Conservation (phyloP, 92 coral and sea anemone species). For the Paragorgia papillata region DNA sequence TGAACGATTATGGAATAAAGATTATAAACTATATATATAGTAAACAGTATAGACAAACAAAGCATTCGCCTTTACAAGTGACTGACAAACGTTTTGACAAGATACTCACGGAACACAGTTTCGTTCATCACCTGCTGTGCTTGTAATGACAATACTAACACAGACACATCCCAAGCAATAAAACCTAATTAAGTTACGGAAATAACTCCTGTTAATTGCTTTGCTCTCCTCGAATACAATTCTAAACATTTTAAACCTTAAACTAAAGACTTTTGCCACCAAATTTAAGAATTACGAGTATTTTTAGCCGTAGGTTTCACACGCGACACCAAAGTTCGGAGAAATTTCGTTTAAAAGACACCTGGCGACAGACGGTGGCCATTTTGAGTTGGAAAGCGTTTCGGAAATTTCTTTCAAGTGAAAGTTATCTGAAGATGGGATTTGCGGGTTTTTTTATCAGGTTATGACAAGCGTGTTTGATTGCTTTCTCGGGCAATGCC, state of each 20-base stretch:
- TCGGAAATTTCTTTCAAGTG: constrained; percentile 32
- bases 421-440: constrained; percentile 14
- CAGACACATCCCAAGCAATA: constrained; percentile 1
- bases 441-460: background rate
- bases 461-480: background rate
- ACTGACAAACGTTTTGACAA: background rate
- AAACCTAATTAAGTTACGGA: constrained; percentile 17
- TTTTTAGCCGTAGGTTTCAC: no score
- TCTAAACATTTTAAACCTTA: background rate
- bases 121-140: background rate
- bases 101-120: background rate
- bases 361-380: constrained; percentile 19
- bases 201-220: constrained; percentile 17
- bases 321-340: no score
- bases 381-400: constrained; percentile 22
- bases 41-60: constrained; percentile 1
- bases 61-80: background rate
- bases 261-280: background rate
- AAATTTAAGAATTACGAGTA: background rate
- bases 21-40: no score
- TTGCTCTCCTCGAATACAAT: background rate
- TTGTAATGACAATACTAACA: constrained; percentile 2
- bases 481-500: constrained; percentile 6
- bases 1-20: no score
- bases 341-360: no score